Base-by-base conservation (phyloP, 2,888 invertebrate species). In the Diogma glabrata region DNA sequence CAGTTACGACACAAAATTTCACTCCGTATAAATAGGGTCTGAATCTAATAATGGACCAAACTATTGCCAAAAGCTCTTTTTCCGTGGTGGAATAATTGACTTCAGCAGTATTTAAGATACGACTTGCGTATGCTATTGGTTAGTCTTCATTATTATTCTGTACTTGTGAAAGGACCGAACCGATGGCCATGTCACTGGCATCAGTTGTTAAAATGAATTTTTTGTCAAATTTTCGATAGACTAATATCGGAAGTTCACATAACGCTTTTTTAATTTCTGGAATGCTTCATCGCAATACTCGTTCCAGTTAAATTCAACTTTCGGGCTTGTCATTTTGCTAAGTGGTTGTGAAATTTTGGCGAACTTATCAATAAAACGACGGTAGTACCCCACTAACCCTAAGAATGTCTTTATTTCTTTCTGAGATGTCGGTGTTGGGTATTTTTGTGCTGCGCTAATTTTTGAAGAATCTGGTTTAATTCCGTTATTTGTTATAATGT, bases 21-120 rank as follows among this genome's bases (percentile, higher is more conserved):
- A 49, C 47, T 6, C 61, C 62, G 47, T 57, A 60, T 12, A 63
- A 12, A 52, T 63, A 62, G 2, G 59, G 60, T 36, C 58, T 36
- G 49, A 60, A 61, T 48, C 59, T 54, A 43, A 56, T 55, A 2
- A 57, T 51, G 6, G 52, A 54, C 48, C 54, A 56, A 1, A 60
- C 49, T 3, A 60, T 57, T 0, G 59, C 59, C 8, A 56, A 28
- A 1, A 60, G 30, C 53, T 62, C 61, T 47, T 55, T 56, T 49
- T 60, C 59, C 1, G 43, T n/a, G n/a, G n/a, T n/a, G n/a, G n/a
- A n/a, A n/a, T 61, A 61, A 33, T 57, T 58, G 12, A 9, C n/a
- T 53, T 60, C 59, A 1, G 55, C 54, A 9, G 47, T 49, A 26
- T 56, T 60, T 9, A 61, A 47, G 2, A 57, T 61, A n/a, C n/a